Base-by-base conservation (phyloP, 2,113 vertebrate species). In the Thalassoma bifasciatum region DNA sequence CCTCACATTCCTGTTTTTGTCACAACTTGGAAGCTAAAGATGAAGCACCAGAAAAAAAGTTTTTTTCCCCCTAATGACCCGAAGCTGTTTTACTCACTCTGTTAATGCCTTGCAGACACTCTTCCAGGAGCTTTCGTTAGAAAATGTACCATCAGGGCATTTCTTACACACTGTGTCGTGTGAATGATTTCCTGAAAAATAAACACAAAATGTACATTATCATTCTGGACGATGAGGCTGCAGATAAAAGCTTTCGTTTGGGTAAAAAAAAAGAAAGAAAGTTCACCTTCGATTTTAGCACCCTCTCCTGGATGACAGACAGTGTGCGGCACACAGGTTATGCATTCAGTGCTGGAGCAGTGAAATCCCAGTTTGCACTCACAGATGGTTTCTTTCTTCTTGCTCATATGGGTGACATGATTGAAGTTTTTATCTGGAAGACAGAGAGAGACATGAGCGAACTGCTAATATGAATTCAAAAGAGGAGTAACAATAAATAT, bases 391-490 rank as follows among this genome's bases (percentile, higher is more conserved):
- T 0, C 0, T 4, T 37, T 0, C 0, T 0, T 81, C 10, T 24
- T 90, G 36, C 0, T 88, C 1, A 16, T 8, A 0, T 14, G 1
- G 0, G 0, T 0, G 1, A 1, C 0, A 1, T 0, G 0, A 17
- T 65, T 0, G 30, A 94, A 91, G 81, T 93, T 75, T 42, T 52
- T 66, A 72, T 94, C 94, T 95, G 77, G 22, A 50, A 69, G 60
- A 54, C 17, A 16, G 66, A 81, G 0, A 79, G 0, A 13, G 40
- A 61, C 17, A 70, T 21, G 16, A 8, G 72, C 3, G 22, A 24
- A 11, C 5, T 2, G 4, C 24, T 2, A 16, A 8, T 57, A 17
- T 13, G 2, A 38, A 21, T 17, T 10, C 10, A 62, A 37, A 11
- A 36, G 16, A 22, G 8, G 11, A 26, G 0, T 59, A 34, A 14